Evolutionary conservation across 2,113 vertebrate genomes (phyloP).

Genomic region (Gorsachius goisagi): DNA sequence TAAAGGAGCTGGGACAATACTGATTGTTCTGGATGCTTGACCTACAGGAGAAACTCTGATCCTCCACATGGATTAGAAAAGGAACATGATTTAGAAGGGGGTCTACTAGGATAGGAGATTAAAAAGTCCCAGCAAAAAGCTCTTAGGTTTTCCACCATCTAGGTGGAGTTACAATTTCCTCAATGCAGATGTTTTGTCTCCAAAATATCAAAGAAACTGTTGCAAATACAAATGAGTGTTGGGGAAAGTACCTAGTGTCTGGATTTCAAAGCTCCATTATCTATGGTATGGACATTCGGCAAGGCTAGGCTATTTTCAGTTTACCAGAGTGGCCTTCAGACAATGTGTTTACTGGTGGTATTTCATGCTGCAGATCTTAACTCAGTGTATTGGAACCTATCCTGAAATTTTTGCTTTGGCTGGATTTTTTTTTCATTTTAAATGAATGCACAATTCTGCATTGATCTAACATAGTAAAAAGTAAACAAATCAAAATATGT

Average conservation of each 20-base stretch:
- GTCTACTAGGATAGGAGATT: background rate
- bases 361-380: background rate
- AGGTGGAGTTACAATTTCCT: background rate
- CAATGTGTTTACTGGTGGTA: background rate
- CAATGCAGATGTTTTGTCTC: background rate
- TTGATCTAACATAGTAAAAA: background rate
- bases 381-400: background rate
- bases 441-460: background rate
- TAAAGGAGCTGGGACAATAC: background rate
- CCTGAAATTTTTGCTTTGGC: background rate
- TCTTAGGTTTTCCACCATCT: background rate
- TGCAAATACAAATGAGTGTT: background rate
- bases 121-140: background rate
- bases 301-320: background rate
- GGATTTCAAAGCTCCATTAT: background rate
- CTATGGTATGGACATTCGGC: background rate
- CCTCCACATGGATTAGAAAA: background rate
- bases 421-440: background rate
- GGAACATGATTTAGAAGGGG: background rate
- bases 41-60: background rate
- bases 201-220: background rate
- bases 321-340: background rate
- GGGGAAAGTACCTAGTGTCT: background rate
- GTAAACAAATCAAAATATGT: background rate
- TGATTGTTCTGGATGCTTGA: background rate